Conservation (phyloP, 2,888 invertebrate genomes). For the Agrilus mali region DNA sequence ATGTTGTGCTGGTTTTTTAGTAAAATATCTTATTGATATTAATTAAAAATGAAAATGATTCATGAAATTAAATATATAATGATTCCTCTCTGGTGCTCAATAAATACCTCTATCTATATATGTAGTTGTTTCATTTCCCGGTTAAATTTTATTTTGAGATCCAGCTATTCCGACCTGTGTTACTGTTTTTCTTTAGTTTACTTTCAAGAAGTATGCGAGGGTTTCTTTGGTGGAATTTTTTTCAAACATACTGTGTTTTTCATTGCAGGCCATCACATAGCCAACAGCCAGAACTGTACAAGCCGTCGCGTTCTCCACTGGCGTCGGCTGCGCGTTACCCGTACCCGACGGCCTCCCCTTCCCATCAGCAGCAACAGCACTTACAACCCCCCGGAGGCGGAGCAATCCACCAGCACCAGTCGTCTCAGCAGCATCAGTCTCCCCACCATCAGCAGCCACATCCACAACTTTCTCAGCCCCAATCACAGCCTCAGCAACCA, state of each 20-base stretch:
- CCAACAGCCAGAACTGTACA: constrained; percentile 27
- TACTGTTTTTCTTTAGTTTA: too few species aligned
- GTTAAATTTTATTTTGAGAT: too few species aligned
- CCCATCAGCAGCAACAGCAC: constrained; percentile 31
- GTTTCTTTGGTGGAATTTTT: neutral
- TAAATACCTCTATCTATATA: too few species aligned
- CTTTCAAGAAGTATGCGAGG: too few species aligned
- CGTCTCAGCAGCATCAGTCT: neutral
- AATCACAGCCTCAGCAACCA: constrained; percentile 27
- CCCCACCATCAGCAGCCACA: constrained; percentile 1
- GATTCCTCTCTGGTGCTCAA: too few species aligned
- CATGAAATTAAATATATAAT: too few species aligned
- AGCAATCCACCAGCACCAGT: constrained; percentile 4
- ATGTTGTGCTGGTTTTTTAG: too few species aligned
- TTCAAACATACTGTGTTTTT: neutral
- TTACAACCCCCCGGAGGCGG: constrained; percentile 7
- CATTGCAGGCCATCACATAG: constrained; percentile 20
- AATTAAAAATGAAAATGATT: too few species aligned
- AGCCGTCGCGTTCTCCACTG: constrained; percentile 35
- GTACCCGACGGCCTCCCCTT: constrained; percentile 32
- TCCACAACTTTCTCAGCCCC: neutral
- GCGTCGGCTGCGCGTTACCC: constrained; percentile 29
- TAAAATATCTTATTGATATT: too few species aligned
- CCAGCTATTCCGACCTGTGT: too few species aligned
- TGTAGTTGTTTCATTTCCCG: too few species aligned